Evolutionary conservation across 2,113 vertebrate genomes (phyloP), one percentile per base, ranked within the genome.

Genomic region (Rhinichthys klamathensis): DNA sequence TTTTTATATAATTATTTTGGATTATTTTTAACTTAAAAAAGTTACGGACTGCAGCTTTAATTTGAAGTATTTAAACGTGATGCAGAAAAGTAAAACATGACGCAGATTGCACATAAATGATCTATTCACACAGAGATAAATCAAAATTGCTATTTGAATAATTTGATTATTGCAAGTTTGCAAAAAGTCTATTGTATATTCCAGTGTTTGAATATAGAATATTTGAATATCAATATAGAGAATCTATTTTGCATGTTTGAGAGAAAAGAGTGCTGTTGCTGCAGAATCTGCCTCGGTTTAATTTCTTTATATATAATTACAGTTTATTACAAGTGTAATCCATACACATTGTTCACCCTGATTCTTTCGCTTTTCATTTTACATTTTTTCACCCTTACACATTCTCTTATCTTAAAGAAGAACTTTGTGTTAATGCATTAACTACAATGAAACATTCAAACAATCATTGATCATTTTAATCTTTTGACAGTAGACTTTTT

Each of bases 181-280:
- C 25, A 65, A 15, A 30, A 63, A 27, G 21, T n/a, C 23, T 51
- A 51, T 16, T 65, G 63, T 16, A 67, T 32, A 67, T 67, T 2
- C 63, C 60, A 27, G 60, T 46, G 23, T 49, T 15, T 74, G 12
- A 16, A 16, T 27, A 74, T 46, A 74, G 41, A 74, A 27, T 8
- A 49, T 74, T n/a, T 44, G 38, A 73, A 25, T 73, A 73, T 73
- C 23, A 73, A 73, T n/a, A 72, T 1, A 2, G 18, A 6, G 21
- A 72, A 72, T 72, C 67, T 38, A 32, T 70, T 72, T 72, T 72
- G 35, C 69, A 73, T 8, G 21, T 12, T 21, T 72, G 69, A 25
- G 69, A 73, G 69, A 3, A 21, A 67, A 41, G 10, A 41, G 69
- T 44, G 69, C 35, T 72, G 67, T 41, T 41, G 21, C 69, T 72